Percentiles rank a stretch among this genome's conserved stretches.
phyloP scores from a whole-genome alignment of 2,113 vertebrate species.

The Coptodon rendalli region DNA sequence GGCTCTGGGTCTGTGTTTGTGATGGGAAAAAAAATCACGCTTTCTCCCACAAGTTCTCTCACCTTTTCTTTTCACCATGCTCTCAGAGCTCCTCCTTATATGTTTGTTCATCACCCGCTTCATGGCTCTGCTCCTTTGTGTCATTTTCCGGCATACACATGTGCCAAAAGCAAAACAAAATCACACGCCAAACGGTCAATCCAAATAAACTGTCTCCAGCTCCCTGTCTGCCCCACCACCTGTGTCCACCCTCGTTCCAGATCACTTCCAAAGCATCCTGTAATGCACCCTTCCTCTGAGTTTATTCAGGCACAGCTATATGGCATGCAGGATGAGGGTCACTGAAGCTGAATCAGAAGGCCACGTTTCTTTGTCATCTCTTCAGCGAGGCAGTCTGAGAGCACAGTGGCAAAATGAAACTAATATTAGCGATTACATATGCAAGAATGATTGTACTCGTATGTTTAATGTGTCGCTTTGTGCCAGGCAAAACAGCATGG shows the following conservation, averaged over 20 bases:
- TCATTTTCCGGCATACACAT: neutral
- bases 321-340: neutral
- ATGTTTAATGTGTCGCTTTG: neutral
- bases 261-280: constrained; percentile 6
- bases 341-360: neutral
- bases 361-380: neutral
- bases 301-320: neutral
- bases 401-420: neutral
- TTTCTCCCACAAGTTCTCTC: neutral
- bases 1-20: neutral
- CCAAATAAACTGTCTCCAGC: constrained; percentile 24
- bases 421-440: neutral
- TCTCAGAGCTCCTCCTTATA: neutral
- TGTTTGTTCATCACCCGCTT: constrained; percentile 38
- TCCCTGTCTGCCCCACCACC: constrained; percentile 30
- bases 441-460: neutral
- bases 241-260: constrained; percentile 24
- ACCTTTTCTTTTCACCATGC: neutral
- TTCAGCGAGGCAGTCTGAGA: neutral
- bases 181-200: constrained; percentile 11
- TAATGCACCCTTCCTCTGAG: neutral
- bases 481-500: neutral
- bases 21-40: neutral
- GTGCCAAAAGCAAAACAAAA: constrained; percentile 11
- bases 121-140: constrained; percentile 37